Evolutionary conservation across 2,797 vertebrate species (phyloP).

Genomic region (Ispidina picta): DNA sequence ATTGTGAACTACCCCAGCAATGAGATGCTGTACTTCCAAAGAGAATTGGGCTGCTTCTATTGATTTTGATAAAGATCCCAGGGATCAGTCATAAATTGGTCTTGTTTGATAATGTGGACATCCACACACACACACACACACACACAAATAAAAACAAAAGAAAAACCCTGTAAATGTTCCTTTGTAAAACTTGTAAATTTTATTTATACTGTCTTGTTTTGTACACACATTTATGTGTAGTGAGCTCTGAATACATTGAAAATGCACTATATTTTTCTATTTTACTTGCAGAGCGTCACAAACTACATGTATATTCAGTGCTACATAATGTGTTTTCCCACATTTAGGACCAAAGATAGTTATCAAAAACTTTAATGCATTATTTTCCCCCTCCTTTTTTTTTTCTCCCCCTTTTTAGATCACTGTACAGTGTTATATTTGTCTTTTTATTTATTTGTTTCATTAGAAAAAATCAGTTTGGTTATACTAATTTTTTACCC

Average conservation of each 20-base stretch:
- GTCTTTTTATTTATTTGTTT: constrained; percentile 98
- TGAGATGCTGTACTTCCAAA: constrained; percentile 90
- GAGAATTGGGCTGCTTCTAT: constrained; percentile 92
- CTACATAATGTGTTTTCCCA: constrained; percentile 93
- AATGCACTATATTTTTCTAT: constrained; percentile 99
- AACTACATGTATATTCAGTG: constrained; percentile 93
- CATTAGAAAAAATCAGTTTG: constrained; percentile 87
- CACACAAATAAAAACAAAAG: constrained; percentile 53
- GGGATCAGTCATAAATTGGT: constrained; percentile 82
- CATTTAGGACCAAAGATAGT: constrained; percentile 99
- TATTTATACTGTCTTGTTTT: constrained; percentile 98
- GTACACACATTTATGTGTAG: constrained; percentile 94
- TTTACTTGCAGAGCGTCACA: constrained; percentile 92
- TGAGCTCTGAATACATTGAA: constrained; percentile 98
- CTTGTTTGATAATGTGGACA: constrained; percentile 83
- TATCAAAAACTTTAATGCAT: constrained; percentile 86
- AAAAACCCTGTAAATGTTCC: constrained; percentile 90
- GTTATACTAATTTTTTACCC: constrained; percentile 83
- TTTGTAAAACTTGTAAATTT: constrained; percentile 99
- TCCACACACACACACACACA: constrained; percentile 76
- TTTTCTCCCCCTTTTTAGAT: constrained; percentile 80
- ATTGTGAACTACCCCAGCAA: constrained; percentile 81
- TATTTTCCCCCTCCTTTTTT: constrained; percentile 56
- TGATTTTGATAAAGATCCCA: constrained; percentile 83
- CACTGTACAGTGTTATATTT: constrained; percentile 93